A percentile compares a stretch with the other conserved stretches of the same genome.
phyloP scores from a whole-genome alignment of 2,888 invertebrate genomes.

The Nephrocerus scutellatus region DNA sequence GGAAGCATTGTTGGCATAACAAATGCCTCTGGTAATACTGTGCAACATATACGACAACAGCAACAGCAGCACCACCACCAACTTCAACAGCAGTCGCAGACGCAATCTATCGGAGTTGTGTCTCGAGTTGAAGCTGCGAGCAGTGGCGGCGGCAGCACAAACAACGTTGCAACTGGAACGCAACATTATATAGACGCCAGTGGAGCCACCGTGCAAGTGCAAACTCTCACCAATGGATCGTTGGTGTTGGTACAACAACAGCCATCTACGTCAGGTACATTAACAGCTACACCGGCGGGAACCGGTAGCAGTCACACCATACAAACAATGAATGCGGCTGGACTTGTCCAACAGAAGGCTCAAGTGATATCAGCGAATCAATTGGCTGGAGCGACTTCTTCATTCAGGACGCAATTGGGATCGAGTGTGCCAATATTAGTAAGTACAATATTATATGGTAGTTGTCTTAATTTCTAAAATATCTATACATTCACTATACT shows the following conservation, averaged over 20 bases:
- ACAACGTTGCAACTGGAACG: constrained; percentile 20
- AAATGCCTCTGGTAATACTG: constrained; percentile 33
- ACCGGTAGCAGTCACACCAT: constrained; percentile 29
- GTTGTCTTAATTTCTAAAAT: not conserved
- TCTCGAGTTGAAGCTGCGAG: too few relatives aligned
- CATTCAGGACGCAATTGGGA: constrained; percentile 41
- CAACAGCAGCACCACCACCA: constrained; percentile 33
- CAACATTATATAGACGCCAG: constrained; percentile 34
- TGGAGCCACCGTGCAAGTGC: constrained; percentile 32
- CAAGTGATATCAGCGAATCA: constrained; percentile 31
- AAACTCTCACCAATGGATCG: constrained; percentile 42
- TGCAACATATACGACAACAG: constrained; percentile 37
- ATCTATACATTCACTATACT: not conserved
- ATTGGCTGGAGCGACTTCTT: constrained; percentile 43
- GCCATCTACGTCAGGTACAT: constrained; percentile 22
- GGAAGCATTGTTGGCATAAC: constrained; percentile 34
- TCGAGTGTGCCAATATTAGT: constrained; percentile 62
- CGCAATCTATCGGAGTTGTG: too few relatives aligned
- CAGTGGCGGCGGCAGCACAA: constrained; percentile 12
- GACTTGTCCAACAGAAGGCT: constrained; percentile 28
- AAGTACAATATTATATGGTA: constrained; percentile 31
- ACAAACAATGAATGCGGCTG: constrained; percentile 15
- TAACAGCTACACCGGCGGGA: constrained; percentile 32
- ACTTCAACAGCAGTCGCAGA: constrained; percentile 27
- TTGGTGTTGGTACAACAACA: constrained; percentile 44